phyloP scores from a whole-genome alignment of 2,113 vertebrate genomes.

The Gallinago media region DNA sequence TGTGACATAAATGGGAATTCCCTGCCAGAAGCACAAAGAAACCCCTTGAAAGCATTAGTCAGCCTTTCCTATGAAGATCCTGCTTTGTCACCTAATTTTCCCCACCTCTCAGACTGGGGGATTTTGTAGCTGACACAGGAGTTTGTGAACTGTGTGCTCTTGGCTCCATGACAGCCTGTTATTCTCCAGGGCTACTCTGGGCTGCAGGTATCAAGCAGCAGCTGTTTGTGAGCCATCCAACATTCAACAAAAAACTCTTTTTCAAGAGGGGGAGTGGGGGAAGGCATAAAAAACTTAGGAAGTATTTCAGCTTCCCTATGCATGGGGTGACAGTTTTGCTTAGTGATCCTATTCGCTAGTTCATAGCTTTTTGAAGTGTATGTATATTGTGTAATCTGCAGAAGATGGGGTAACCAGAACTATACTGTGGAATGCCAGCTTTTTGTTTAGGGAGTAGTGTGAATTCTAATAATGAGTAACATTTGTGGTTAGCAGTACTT shows the following conservation, averaged over 20 bases:
- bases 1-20: slow-evolving; percentile 50
- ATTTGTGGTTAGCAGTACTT: neutral
- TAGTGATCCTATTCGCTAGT: neutral
- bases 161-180: neutral
- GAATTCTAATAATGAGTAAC: neutral
- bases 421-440: neutral
- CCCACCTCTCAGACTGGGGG: neutral
- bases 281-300: neutral
- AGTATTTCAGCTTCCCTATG: neutral
- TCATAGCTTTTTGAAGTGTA: neutral
- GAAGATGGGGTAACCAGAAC: neutral
- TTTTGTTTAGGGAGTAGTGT: neutral
- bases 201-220: slow-evolving; percentile 17
- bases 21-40: slow-evolving; percentile 42
- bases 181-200: neutral
- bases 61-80: neutral
- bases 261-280: neutral
- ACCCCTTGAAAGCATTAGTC: neutral
- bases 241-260: neutral
- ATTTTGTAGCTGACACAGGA: neutral
- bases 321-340: neutral
- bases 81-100: slow-evolving; percentile 13
- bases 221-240: neutral
- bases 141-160: neutral
- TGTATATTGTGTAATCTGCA: neutral